Percentiles rank a stretch among this genome's conserved stretches.
Conservation (phyloP, 2,113 vertebrate genomes). For the Australoheros scitulus region DNA sequence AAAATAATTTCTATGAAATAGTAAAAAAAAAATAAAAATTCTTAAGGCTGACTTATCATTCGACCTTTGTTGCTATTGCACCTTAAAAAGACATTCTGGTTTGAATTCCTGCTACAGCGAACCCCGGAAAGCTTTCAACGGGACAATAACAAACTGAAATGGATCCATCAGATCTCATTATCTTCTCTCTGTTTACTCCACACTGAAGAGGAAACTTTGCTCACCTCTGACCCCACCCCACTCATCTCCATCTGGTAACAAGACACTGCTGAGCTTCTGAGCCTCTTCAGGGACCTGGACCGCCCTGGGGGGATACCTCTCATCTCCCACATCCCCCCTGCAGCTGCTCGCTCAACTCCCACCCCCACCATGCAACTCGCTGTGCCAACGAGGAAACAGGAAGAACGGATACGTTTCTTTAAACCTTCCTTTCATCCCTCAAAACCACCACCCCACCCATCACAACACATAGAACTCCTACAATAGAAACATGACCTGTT, state of each 20-base stretch:
- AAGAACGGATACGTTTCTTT: slow-evolving; percentile 45
- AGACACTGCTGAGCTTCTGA: slow-evolving; percentile 21
- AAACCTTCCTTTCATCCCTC: not conserved
- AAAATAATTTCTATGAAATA: not conserved
- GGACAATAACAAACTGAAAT: slow-evolving; percentile 34
- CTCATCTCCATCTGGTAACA: slow-evolving; percentile 51
- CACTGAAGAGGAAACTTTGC: slow-evolving; percentile 34
- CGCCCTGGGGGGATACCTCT: not conserved
- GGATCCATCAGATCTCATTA: slow-evolving; percentile 23
- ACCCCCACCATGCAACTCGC: not conserved
- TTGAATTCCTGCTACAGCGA: not conserved
- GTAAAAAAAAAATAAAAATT: accelerated
- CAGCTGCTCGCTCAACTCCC: not conserved
- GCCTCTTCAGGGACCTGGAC: not conserved
- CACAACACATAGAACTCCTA: slow-evolving; percentile 22
- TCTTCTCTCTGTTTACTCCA: slow-evolving; percentile 11
- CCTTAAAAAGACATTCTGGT: not conserved
- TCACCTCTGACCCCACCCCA: slow-evolving; percentile 42
- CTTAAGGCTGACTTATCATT: not conserved
- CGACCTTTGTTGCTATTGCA: not conserved
- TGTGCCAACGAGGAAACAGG: slow-evolving; percentile 21
- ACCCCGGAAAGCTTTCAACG: slow-evolving; percentile 15
- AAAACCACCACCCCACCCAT: not conserved
- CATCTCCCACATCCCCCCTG: not conserved
- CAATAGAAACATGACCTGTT: slow-evolving; percentile 26